Evolutionary conservation across 2,113 vertebrate genomes (phyloP), one percentile per base, ranked within the genome.

Genomic region (Psilopsiagon aymara): DNA sequence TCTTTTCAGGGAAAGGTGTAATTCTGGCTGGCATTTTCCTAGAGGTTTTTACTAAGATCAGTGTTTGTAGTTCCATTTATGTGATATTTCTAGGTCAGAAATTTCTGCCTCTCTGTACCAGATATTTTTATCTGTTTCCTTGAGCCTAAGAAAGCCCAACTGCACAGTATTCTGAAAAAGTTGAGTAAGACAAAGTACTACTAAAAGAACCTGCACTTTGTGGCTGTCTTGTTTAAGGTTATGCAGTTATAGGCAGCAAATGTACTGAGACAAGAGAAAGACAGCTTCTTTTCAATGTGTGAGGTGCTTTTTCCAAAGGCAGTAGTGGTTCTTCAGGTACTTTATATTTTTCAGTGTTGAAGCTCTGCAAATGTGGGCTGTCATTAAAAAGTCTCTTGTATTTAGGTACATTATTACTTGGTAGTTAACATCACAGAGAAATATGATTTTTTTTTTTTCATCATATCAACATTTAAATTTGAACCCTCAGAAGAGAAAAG

Each of bases 11-110:
- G 46, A 60, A 29, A 77, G 20, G 18, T 78, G 47, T 51, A 75
- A 94, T 88, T 92, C 66, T 84, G 35, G 37, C 39, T 91, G 89
- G 64, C 83, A 91, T 96, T 92, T 96, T 84, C 88, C 53, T 79
- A 62, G 29, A 52, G 41, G 53, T 71, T 75, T 94, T 89, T 57
- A 29, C 51, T n/a, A 68, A 91, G 46, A 91, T 35, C 49, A 35
- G 27, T 78, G 47, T 84, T 89, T 89, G 35, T 33, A 60, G 31
- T 88, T 86, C 64, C 89, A 64, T 75, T 88, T 82, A 47, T 15
- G 17, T 84, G 73, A 29, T 84, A 78, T 88, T 92, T 94, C 62
- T 59, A 52, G 77, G 91, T 86, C 60, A 83, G 28, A 59, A 59
- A 68, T 60, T 91, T 87, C 69, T 86, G 47, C 69, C 62, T 82